Evolutionary conservation across 92 coral and sea anemone species (phyloP).

Genomic region (Palythoa grandis): DNA sequence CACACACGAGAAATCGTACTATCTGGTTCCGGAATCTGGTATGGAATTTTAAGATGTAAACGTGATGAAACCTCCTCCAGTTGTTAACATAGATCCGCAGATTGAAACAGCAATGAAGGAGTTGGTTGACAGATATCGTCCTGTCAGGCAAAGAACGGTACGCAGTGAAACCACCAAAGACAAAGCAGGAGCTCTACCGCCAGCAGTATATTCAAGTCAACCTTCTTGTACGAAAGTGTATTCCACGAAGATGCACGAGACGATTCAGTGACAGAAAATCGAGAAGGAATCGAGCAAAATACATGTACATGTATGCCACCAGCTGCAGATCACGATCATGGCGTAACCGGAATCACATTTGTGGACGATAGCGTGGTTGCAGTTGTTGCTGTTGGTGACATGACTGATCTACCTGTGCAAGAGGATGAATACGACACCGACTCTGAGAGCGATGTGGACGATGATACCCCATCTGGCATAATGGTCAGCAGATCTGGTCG

Average conservation of each 20-base stretch:
- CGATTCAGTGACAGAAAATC: constrained; percentile 35
- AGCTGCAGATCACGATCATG: constrained; percentile 17
- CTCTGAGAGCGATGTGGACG: constrained; percentile 2
- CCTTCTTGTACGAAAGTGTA: constrained; percentile 46
- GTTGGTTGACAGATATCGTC: constrained; percentile 1
- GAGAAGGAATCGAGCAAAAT: constrained; percentile 40
- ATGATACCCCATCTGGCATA: background rate
- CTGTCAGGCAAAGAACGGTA: constrained; percentile 31
- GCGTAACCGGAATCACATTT: constrained; percentile 34
- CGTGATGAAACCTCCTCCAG: constrained; percentile 45
- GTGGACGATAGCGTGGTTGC: constrained; percentile 31
- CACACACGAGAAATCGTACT: constrained; percentile 32
- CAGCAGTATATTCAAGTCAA: constrained; percentile 23
- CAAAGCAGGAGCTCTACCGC: constrained; percentile 39
- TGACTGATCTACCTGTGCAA: constrained; percentile 29
- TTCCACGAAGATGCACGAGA: constrained; percentile 13
- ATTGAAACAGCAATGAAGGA: constrained; percentile 1
- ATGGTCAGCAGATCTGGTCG: background rate
- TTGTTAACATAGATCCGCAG: background rate
- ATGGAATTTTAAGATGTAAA: constrained; percentile 33
- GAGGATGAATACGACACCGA: constrained; percentile 35
- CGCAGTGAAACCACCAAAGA: constrained; percentile 17
- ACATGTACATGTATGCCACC: constrained; percentile 28
- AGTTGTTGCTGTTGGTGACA: constrained; percentile 25
- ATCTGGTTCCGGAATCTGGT: constrained; percentile 30